Evolutionary conservation across 2,888 invertebrate genomes (phyloP), one percentile per base, ranked within the genome.

Genomic region (Drosophila paramelanica): DNA sequence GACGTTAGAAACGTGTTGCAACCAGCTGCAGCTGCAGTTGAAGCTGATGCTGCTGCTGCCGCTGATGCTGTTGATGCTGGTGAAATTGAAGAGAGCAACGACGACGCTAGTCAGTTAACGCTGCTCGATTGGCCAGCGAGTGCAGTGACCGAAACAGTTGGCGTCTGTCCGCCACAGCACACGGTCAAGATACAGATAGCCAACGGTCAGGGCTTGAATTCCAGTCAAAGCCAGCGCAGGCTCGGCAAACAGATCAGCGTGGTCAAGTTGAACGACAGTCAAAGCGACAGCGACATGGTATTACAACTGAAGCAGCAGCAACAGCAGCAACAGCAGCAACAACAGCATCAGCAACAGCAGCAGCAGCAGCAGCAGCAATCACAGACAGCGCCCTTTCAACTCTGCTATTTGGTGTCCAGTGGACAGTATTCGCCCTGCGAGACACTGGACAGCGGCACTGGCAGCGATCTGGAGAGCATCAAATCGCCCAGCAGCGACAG

Each of bases 381-480:
- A 10, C 3, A 13, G 3, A 5, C 41, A 13, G 13, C 52, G 13
- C 72, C 79, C 47, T 89, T 89, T 55, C 91, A 91, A 78, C 79
- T 91, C 13, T 92, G 91, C 67, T 92, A 90, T 61, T 84, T 95
- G 59, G 95, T 96, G 94, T 95, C 96, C 52, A 96, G 96, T 89
- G 96, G 96, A 1, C 96, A 97, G 89, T 96, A 96, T 88, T 96
- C 96, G 33, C 96, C 96, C 1, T 96, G 92, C 73, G 96, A 96
- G 88, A 96, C 96, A 0, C 91, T 96, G 72, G 97, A 97, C 92
- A 97, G 96, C 65, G 97, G 97, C 47, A 97, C 96, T 38, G 96
- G 97, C 92, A 96, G 96, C 91, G 97, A 97, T 92, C 93, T 96
- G 82, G 96, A 97, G 67, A 91, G 88, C 53, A 79, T 77, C 27